Base-by-base conservation (phyloP, 2,113 vertebrate species). In the Dasyornis broadbenti region DNA sequence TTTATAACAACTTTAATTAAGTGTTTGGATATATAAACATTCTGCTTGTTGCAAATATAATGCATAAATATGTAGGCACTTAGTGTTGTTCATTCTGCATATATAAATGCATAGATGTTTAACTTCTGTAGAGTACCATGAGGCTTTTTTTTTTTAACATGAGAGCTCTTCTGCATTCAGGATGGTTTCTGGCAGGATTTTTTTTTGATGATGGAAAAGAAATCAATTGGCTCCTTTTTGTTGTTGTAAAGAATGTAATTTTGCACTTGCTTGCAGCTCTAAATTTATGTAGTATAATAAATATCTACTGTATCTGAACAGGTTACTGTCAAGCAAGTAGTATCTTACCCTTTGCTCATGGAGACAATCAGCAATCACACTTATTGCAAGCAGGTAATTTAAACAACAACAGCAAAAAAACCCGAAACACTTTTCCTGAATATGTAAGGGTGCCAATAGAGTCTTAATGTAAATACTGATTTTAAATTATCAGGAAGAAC, bases 281-380 rank as follows among this genome's bases (percentile, higher is more conserved):
- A 76, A 49, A 50, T 56, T 89, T 49, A 49, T 66, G 56, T 75
- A 59, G 73, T 31, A 42, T 92, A 82, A 90, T 94, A 82, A 94
- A 90, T 94, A 92, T 94, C 76, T 95, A 59, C 95, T 97, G 68
- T 97, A 77, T 93, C 96, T 95, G 89, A 95, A 94, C 93, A 98
- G 98, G 97, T 98, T 98, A 97, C 66, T 86, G 95, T 97, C 98
- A 97, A 95, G 98, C 98, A 89, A 98, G 96, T 96, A 96, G 97
- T 92, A 97, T 98, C 96, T 97, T 98, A 84, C 98, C 98, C 93
- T 98, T 97, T 89, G 95, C 95, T 96, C 96, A 98, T 13, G 96
- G 97, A 88, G 98, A 98, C 86, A 96, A 82, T 96, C 98, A 98
- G 60, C 98, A 98, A n/a, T 82, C 97, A 83, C 97, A 97, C 44